phyloP scores from a whole-genome alignment of 2,888 invertebrate genomes.

The Dasypolia templi region DNA sequence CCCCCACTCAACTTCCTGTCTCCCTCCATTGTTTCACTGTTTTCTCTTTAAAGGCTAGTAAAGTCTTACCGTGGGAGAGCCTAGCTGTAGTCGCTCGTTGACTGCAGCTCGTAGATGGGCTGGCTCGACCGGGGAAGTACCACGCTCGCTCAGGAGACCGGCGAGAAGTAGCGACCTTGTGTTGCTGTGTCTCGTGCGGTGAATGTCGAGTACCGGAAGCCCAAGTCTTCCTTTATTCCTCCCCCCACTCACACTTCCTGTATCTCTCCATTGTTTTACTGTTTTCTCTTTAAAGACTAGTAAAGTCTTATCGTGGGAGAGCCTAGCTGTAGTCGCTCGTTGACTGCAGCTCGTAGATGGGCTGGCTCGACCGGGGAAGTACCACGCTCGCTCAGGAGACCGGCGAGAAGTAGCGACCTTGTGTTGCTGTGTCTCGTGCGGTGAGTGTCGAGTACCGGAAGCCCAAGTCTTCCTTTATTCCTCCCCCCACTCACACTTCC shows the following conservation, averaged over 20 bases:
- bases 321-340: not conserved
- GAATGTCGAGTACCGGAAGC: too few species aligned
- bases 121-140: not conserved
- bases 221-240: too few species aligned
- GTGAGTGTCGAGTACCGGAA: not conserved
- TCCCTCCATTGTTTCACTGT: too few species aligned
- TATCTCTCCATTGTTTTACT: too few species aligned
- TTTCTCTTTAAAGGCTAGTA: too few species aligned
- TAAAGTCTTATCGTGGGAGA: not conserved
- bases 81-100: not conserved
- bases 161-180: too few species aligned
- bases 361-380: not conserved
- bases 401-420: not conserved
- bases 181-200: too few species aligned
- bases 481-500: too few species aligned
- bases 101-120: not conserved
- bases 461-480: not conserved
- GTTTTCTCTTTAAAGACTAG: not conserved
- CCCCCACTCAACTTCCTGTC: too few species aligned
- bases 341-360: not conserved
- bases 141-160: not conserved
- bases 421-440: not conserved
- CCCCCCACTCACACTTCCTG: too few species aligned
- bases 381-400: not conserved
- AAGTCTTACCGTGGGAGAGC: slow-evolving; percentile 14